Percentiles rank a stretch among this genome's conserved stretches.
phyloP scores from a whole-genome alignment of 35 echinoderm and acorn worm genomes.

The Hemicentrotus pulcherrimus region DNA sequence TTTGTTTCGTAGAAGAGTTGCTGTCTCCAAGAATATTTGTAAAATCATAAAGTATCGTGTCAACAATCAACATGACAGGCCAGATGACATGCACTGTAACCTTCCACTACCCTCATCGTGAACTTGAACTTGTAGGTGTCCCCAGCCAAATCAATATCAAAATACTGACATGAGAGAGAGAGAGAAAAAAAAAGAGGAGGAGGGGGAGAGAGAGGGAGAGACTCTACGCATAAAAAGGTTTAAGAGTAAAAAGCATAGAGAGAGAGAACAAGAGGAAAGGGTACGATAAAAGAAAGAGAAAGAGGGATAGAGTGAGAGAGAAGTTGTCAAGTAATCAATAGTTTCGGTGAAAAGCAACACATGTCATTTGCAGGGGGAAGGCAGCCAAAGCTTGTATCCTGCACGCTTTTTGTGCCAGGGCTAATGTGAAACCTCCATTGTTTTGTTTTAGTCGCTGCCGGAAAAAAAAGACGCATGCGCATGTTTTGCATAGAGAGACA shows the following conservation, averaged over 20 bases:
- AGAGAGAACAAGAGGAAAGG: neutral
- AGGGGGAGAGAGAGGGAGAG: too few relatives aligned
- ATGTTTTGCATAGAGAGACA: neutral
- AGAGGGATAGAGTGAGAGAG: neutral
- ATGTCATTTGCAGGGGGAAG: neutral
- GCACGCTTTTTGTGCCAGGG: neutral
- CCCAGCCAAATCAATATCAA: neutral
- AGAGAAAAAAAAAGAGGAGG: neutral
- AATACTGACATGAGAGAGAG: neutral
- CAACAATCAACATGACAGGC: neutral
- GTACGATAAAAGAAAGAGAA: too few relatives aligned
- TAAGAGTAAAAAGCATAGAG: neutral
- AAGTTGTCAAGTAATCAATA: conserved; percentile 5
- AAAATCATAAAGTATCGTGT: neutral
- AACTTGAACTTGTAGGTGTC: neutral
- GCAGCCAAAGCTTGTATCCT: neutral
- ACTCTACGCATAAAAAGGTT: neutral
- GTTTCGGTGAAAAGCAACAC: neutral
- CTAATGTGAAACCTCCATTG: neutral
- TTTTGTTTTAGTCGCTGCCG: neutral
- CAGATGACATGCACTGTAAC: neutral
- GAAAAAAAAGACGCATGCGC: too few relatives aligned
- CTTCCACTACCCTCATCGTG: neutral
- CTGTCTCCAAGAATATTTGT: neutral
- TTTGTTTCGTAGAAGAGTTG: neutral